A percentile compares a stretch with the other conserved stretches of the same genome.
phyloP scores from a whole-genome alignment of 2,888 invertebrate species.

The Tetrapedia diversipes region DNA sequence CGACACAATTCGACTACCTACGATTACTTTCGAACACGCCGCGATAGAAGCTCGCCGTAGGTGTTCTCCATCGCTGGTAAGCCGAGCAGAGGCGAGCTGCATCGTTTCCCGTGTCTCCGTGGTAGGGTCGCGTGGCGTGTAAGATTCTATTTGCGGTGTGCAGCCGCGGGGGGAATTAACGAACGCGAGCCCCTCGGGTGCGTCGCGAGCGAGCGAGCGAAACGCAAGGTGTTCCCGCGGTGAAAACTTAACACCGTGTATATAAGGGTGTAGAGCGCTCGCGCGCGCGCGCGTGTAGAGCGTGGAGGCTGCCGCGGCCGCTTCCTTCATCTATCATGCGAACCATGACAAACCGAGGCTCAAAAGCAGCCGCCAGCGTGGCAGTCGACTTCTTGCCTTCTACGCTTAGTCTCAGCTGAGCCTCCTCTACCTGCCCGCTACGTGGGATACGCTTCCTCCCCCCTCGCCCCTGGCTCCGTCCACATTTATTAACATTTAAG shows the following conservation, averaged over 20 bases:
- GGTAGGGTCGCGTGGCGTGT: slow-evolving; percentile 46
- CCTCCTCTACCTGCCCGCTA: slow-evolving; percentile 76
- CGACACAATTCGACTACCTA: background rate
- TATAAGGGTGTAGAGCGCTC: slow-evolving; percentile 24
- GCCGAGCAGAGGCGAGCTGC: background rate
- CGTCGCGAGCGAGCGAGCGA: background rate
- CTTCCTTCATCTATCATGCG: slow-evolving; percentile 82
- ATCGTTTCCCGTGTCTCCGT: slow-evolving; percentile 33
- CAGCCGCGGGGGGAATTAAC: slow-evolving; percentile 48
- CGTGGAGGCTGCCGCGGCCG: slow-evolving; percentile 62
- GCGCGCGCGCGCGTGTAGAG: slow-evolving; percentile 45
- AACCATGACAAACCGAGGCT: slow-evolving; percentile 82
- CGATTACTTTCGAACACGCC: too few relatives aligned
- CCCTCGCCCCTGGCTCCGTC: slow-evolving; percentile 66
- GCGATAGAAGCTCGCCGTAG: too few relatives aligned
- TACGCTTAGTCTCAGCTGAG: slow-evolving; percentile 71
- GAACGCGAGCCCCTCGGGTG: too few relatives aligned
- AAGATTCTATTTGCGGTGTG: slow-evolving; percentile 68
- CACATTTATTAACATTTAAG: slow-evolving; percentile 82
- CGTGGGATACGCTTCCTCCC: slow-evolving; percentile 62
- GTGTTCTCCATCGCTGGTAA: too few relatives aligned
- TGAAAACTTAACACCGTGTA: slow-evolving; percentile 67
- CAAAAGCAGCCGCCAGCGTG: slow-evolving; percentile 81
- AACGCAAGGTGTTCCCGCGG: slow-evolving; percentile 67
- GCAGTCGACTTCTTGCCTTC: slow-evolving; percentile 71